phyloP scores from a whole-genome alignment of 1,140 invertebrate genomes.

The Drosophila serrata region DNA sequence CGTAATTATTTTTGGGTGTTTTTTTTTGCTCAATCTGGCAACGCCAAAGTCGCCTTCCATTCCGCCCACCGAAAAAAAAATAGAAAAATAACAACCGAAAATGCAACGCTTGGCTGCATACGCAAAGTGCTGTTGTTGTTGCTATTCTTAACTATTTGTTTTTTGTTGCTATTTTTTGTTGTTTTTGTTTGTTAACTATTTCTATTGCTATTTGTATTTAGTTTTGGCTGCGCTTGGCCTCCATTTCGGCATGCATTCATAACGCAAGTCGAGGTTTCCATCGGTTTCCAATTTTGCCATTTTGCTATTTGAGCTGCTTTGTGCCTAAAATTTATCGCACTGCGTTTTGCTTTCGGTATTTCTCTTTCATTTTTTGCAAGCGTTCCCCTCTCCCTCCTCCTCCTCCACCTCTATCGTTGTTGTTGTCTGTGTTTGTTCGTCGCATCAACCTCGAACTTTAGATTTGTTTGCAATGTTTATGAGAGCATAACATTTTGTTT shows the following conservation, averaged over 20 bases:
- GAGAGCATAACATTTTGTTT: slow-evolving; percentile 78
- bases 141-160: slow-evolving; percentile 8
- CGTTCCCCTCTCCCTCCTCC: slow-evolving; percentile 24
- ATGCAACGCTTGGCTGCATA: slow-evolving; percentile 82
- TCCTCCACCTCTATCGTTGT: slow-evolving; percentile 9
- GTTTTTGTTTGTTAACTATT: slow-evolving; percentile 30
- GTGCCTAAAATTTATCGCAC: slow-evolving; percentile 77
- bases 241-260: slow-evolving; percentile 82
- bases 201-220: slow-evolving; percentile 69
- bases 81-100: slow-evolving; percentile 38
- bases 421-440: slow-evolving; percentile 55
- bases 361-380: slow-evolving; percentile 44
- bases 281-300: slow-evolving; percentile 80
- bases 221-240: slow-evolving; percentile 82
- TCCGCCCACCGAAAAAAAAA: slow-evolving; percentile 28
- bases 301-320: slow-evolving; percentile 73
- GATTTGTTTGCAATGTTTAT: slow-evolving; percentile 82
- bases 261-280: slow-evolving; percentile 79
- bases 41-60: slow-evolving; percentile 21
- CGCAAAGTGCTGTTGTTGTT: slow-evolving; percentile 42
- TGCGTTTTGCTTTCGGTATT: slow-evolving; percentile 48
- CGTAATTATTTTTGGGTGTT: slow-evolving; percentile 29
- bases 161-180: slow-evolving; percentile 25
- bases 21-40: slow-evolving; percentile 63
- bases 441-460: slow-evolving; percentile 81